A percentile compares a stretch with the other conserved stretches of the same genome.
Conservation (phyloP, 2,797 vertebrate genomes). For the Silurus lanzhouensis region DNA sequence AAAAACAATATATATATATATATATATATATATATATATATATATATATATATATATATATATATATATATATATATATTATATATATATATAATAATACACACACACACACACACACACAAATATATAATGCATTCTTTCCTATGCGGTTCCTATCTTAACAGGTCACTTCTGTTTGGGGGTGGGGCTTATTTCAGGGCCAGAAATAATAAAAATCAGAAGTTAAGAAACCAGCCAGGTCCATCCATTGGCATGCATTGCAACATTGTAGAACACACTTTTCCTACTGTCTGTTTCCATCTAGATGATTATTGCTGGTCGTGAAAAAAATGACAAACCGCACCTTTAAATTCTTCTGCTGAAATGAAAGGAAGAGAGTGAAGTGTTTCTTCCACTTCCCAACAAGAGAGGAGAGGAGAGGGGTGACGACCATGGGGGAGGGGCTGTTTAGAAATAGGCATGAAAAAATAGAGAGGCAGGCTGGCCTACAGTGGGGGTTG, state of each 20-base stretch:
- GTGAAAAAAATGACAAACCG: background rate
- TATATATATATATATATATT: too few relatives aligned
- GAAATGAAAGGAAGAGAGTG: conserved; percentile 51
- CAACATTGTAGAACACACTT: background rate
- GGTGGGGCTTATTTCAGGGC: background rate
- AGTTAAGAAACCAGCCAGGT: background rate
- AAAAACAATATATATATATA: too few relatives aligned
- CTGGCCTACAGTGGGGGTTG: conserved; percentile 73
- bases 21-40: too few relatives aligned
- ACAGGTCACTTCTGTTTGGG: background rate
- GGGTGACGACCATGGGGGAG: conserved; percentile 69
- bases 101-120: too few relatives aligned
- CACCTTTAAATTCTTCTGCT: background rate
- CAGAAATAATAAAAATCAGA: background rate
- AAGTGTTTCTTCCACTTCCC: conserved; percentile 68
- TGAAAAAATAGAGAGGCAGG: conserved; percentile 72
- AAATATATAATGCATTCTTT: too few relatives aligned
- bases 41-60: too few relatives aligned
- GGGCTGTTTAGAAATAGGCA: conserved; percentile 66
- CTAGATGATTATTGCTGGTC: background rate
- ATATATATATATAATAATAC: too few relatives aligned
- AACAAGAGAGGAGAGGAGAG: conserved; percentile 57
- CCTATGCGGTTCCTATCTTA: too few relatives aligned
- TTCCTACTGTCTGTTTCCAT: background rate
- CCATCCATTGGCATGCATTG: background rate